Evolutionary conservation across 2,113 vertebrate genomes (phyloP), one percentile per base, ranked within the genome.

Genomic region (Callipepla californica): DNA sequence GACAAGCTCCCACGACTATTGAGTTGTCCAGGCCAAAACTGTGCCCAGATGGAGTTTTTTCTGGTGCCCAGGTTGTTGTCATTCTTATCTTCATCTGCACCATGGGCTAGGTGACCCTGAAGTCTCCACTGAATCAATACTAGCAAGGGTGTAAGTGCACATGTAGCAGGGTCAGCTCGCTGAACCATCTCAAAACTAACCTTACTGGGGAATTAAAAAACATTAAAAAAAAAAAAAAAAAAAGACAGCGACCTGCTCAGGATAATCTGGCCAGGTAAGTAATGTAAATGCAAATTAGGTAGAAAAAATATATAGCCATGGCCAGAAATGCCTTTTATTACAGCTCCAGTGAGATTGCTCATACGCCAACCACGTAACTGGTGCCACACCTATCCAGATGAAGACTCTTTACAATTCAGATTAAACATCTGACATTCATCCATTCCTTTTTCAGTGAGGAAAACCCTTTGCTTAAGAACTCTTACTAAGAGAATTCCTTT

Each of bases 401-500:
- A 72, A 66, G 61, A 66, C 42, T 57, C 36, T 62, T 68, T 73
- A 25, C 34, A 77, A 36, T 44, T 75, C 34, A 59, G 13, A 70
- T 70, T 38, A 51, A 40, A 38, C 7, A 67, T 62, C 66, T 72
- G 32, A 44, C 12, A 61, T 63, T 48, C 32, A 68, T 38, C 55
- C 28, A 16, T 55, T 80, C 32, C 2, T 78, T 80, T 85, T 75
- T 44, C 63, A 62, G 13, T 10, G 11, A 58, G 67, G 51, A 76
- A 53, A 65, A 45, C 19, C 5, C 19, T 34, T 48, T 80, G 25
- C 28, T 28, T 15, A 34, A 50, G 19, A 14, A 26, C 7, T 62
- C 86, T 63, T 78, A 17, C 55, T 77, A 68, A 88, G 76, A 78
- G 38, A 92, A 74, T 22, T 75, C 7, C 57, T 77, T 85, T 88